Conservation (phyloP, 2,888 invertebrate species). For the Chalcis sispes region DNA sequence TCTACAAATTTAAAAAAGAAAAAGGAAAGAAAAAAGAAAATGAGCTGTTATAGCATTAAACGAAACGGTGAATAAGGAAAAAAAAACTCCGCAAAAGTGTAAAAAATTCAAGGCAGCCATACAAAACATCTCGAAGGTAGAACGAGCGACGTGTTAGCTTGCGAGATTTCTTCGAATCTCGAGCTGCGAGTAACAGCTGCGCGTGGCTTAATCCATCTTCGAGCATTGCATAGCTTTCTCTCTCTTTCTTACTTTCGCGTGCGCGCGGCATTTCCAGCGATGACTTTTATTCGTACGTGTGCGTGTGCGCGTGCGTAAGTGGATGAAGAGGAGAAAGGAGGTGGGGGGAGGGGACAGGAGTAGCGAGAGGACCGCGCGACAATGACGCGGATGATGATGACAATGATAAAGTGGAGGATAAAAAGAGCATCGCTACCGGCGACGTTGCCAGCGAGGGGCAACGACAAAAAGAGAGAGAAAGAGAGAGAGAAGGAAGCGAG, state of each 20-base stretch:
- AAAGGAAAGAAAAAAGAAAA: no score
- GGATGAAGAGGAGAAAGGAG: conserved; percentile 19
- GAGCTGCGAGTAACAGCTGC: conserved; percentile 26
- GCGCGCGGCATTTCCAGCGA: conserved; percentile 14
- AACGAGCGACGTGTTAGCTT: no score
- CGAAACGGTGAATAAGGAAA: no score
- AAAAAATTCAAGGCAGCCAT: no score
- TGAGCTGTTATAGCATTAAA: no score
- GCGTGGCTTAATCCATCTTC: conserved; percentile 39
- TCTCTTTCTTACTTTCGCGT: background rate
- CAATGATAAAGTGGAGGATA: conserved; percentile 50
- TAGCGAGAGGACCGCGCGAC: conserved; percentile 26
- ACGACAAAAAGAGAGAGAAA: conserved; percentile 1
- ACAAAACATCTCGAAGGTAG: no score
- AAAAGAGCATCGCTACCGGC: conserved; percentile 2
- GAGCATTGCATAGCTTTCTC: background rate
- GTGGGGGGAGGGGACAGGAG: no score
- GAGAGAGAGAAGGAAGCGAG: no score
- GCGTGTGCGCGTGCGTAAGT: conserved; percentile 41
- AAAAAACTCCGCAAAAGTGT: no score
- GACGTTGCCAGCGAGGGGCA: no score
- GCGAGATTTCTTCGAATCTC: conserved; percentile 33
- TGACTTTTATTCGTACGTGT: conserved; percentile 10
- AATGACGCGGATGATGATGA: conserved; percentile 56
- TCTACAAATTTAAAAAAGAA: no score